These are phyloP conservation scores for Drosophila azteca DNA, from an alignment of 1,140 invertebrate species.

Conservation along the genomic window DNA sequence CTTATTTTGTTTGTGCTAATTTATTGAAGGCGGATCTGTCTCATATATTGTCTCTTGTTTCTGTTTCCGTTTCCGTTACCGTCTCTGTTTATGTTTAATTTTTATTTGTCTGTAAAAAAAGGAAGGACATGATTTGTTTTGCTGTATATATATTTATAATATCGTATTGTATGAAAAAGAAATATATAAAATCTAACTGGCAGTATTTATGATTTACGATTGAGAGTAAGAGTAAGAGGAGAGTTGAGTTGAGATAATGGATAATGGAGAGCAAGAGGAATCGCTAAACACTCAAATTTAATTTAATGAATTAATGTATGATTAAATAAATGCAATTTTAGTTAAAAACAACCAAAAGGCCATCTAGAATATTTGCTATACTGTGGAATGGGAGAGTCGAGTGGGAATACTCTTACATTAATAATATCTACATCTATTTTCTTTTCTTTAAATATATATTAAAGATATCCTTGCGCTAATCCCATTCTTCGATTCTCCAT, in stretches of 20 bases:
- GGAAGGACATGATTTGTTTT: constrained; percentile 18
- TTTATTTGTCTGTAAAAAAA: constrained; percentile 35
- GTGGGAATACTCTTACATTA: neutral
- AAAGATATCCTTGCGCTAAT: too few species aligned
- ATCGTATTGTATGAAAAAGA: constrained; percentile 30
- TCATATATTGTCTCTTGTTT: constrained; percentile 14
- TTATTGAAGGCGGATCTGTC: constrained; percentile 40
- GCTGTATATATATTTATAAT: constrained; percentile 44
- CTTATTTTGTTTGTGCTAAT: constrained; percentile 38
- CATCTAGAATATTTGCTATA: neutral
- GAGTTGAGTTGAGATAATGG: constrained; percentile 13
- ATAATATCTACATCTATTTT: too few species aligned
- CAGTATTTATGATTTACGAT: constrained; percentile 78
- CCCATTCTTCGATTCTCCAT: neutral
- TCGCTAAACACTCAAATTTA: constrained; percentile 55
- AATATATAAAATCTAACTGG: constrained; percentile 59
- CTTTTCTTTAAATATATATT: too few species aligned
- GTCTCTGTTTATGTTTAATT: constrained; percentile 7
- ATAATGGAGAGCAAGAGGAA: constrained; percentile 30
- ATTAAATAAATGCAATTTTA: constrained; percentile 81
- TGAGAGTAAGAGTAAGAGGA: constrained; percentile 15
- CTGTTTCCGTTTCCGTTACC: constrained; percentile 14
- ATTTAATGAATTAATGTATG: constrained; percentile 74
- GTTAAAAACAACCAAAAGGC: constrained; percentile 58
- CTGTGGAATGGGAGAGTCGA: too few species aligned